phyloP scores from a whole-genome alignment of 2,888 invertebrate species.

The Molanna angustata region DNA sequence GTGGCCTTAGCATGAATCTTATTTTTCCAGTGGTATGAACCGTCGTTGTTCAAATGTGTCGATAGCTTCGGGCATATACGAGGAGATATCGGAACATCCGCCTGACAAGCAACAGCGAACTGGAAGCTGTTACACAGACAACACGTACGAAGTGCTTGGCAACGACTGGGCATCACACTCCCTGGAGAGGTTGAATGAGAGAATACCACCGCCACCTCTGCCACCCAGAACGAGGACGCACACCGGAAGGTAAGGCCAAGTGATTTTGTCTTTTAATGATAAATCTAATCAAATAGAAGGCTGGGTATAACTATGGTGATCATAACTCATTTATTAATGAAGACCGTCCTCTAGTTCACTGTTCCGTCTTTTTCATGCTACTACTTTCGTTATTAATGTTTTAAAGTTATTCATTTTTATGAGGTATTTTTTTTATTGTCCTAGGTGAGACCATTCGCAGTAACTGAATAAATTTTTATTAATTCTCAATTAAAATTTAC shows the following conservation, averaged over 20 bases:
- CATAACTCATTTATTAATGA: too few species aligned
- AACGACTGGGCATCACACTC: background rate
- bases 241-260: conserved; percentile 35
- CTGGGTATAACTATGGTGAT: too few species aligned
- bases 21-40: conserved; percentile 37
- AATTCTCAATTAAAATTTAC: too few species aligned
- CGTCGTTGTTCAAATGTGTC: conserved; percentile 59
- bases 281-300: too few species aligned
- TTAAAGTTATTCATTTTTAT: too few species aligned
- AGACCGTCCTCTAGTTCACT: too few species aligned
- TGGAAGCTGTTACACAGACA: conserved; percentile 3
- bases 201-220: conserved; percentile 46
- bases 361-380: too few species aligned
- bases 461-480: too few species aligned
- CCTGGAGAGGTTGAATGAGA: conserved; percentile 31
- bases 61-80: conserved; percentile 65
- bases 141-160: conserved; percentile 46
- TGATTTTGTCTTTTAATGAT: conserved; percentile 14
- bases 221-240: conserved; percentile 45
- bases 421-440: too few species aligned
- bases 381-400: too few species aligned
- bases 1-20: too few species aligned
- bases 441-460: too few species aligned
- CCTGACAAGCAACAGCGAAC: conserved; percentile 9
- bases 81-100: conserved; percentile 59